Base-by-base conservation (phyloP, 2,113 vertebrate genomes). In the Sula dactylatra region DNA sequence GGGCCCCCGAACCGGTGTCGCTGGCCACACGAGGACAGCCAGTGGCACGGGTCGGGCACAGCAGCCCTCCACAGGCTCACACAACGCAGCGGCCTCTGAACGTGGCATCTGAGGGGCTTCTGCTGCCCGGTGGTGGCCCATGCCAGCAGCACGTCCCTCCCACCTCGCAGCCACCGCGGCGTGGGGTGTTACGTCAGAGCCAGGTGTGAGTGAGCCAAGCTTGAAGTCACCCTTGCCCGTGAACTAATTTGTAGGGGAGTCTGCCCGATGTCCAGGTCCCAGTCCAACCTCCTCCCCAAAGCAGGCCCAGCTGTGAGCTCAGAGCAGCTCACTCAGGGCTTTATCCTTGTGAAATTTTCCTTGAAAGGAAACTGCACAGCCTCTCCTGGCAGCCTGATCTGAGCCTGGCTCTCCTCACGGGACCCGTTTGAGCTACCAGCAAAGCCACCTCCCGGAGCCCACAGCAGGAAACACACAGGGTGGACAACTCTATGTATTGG, bases 1-100 rank as follows among this genome's bases (percentile, higher is more conserved):
- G 19, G 26, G 22, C 29, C 49, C 44, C 71, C 16, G 10, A 1
- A 29, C 13, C 1, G 5, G 13, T 49, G 49, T 38, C 2, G 1
- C 1, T 44, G 38, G 70, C 49, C 81, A n/a, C 20, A 52, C 0
- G 13, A 65, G 40, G 58, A 44, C 42, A 65, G 81, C 29, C 61
- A 32, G 66, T 44, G 65, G 40, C 20, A 16, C 0, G 2, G 10
- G 34, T 26, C 0, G 0, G 59, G 65, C 5, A 2, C 12, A 59
- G 73, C 77, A 92, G 55, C 10, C 2, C 27, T 86, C 40, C 55
- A 42, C 8, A 5, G 70, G 82, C 20, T 13, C 27, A 9, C 2
- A 5, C 40, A 26, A 22, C 0, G 1, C 11, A 78, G 32, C 44
- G 78, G 38, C 36, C 16, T 55, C 50, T 45, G 50, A 73, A 52